Base-by-base conservation (phyloP, 2,113 vertebrate species). In the Ornithorhynchus anatinus region DNA sequence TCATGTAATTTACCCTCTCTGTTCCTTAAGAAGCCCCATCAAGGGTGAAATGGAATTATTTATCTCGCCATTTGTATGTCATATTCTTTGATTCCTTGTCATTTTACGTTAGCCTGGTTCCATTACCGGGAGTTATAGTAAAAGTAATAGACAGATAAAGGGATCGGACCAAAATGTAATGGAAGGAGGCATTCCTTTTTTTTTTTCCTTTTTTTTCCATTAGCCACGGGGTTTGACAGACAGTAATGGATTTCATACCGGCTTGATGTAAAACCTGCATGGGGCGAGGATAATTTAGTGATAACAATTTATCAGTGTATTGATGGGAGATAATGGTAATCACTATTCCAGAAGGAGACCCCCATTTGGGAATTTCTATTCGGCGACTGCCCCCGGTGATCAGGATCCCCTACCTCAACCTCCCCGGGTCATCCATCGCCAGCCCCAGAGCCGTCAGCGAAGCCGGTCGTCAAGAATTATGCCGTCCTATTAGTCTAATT, bases 201-300 rank as follows among this genome's bases (percentile, higher is more conserved):
- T 85, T 92, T 88, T 51, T 25, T 82, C 77, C 67, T 85, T 92
- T 88, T 82, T 72, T 70, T 89, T 93, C 88, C 84, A 85, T 88
- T 93, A 95, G 89, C 89, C 79, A 64, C 64, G 85, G 71, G 25
- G 74, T 78, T 67, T 94, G 95, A 95, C 89, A 87, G 93, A 91
- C 94, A 93, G 93, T 90, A 94, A 96, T 93, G 93, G 92, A 94
- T 95, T 95, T 93, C 90, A 92, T 85, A 91, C 88, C 89, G 0
- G 1, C 32, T 72, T 93, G 94, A 92, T 85, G 92, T 70, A 90
- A 89, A 92, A 92, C 85, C 91, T 92, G 86, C 16, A 80, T 88
- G 92, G 93, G 84, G 81, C 85, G 88, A 68, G 81, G 90, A 93
- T 95, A 94, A 95, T 94, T 94, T 86, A 89, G 86, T 89, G 95